Base-by-base conservation (phyloP, 23 tunicate genomes). In the Styela clava region DNA sequence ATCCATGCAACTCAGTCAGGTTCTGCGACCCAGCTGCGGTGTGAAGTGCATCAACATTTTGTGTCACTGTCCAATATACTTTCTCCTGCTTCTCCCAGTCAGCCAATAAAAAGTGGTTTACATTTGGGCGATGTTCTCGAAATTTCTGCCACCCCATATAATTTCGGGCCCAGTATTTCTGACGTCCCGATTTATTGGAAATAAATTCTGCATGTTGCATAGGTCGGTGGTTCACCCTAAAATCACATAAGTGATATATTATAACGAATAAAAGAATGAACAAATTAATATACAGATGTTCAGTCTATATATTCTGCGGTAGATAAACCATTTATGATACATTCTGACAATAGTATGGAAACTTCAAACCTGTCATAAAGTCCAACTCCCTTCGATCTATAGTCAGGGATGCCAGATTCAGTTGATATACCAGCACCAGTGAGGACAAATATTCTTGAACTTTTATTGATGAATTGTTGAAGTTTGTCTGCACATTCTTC, bases 361-460 rank as follows among this genome's bases (percentile, higher is more conserved):
- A n/a, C n/a, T n/a, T n/a, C n/a, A n/a, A n/a, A 62, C 69, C 99
- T 83, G 63, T 90, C 96, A 70, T 95, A 95, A 3, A 95, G 69
- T 5, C 99, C 99, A 35, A 95, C 99, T 69, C 81, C 92, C 74
- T 95, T 95, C 24, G 96, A 90, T 24, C 99, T 84, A 76, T 95
- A 95, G 74, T 95, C 99, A 0, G 99, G 99, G 35, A 95, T 84
- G 19, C 99, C 99, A 25, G 99, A 95, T 84, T 95, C 99, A 30
- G 99, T 95, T 33, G 99, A 95, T 18, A 95, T 61, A 33, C 99
- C 99, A 52, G 99, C 99, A 1, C 99, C 99, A 2, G 96, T 87
- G 24, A 95, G 77, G 37, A 91, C 74, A 30, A 95, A 83, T 36
- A 95, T 51, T 2, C 69, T 63, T 16, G 74, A 64, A 27, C 83